phyloP scores from a whole-genome alignment of 2,113 vertebrate genomes.

The Pomatostomus ruficeps region DNA sequence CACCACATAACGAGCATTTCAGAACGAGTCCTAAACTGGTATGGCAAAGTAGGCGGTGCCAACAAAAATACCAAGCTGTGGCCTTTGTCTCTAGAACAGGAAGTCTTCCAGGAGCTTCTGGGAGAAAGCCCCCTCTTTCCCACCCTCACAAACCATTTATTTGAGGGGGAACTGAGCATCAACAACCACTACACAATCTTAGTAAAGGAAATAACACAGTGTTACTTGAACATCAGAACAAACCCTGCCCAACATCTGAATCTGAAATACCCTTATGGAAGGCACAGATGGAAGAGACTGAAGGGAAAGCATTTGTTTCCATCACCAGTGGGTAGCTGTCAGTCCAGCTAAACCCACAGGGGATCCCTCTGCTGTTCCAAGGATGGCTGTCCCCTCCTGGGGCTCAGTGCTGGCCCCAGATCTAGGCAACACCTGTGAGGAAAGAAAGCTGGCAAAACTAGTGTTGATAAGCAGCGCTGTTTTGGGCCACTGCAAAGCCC shows the following conservation, averaged over 20 bases:
- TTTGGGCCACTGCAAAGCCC: neutral
- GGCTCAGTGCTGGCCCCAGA: neutral
- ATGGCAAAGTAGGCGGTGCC: neutral
- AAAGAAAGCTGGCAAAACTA: neutral
- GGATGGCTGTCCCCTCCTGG: neutral
- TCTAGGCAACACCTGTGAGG: rapidly evolving
- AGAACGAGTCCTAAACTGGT: neutral
- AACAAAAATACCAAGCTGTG: neutral
- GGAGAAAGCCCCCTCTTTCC: slow-evolving; percentile 30
- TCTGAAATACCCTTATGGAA: neutral
- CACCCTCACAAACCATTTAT: slow-evolving; percentile 43
- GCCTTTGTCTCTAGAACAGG: slow-evolving; percentile 27
- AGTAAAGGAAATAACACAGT: slow-evolving; percentile 29
- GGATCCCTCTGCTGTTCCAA: neutral
- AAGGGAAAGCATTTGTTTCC: neutral
- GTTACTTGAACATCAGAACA: slow-evolving; percentile 43
- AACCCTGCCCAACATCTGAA: neutral
- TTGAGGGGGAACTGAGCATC: slow-evolving; percentile 17
- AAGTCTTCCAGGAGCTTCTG: slow-evolving; percentile 52
- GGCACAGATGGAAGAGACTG: neutral
- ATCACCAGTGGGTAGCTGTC: neutral
- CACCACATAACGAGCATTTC: neutral
- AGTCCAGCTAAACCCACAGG: neutral
- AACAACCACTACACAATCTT: slow-evolving; percentile 57
- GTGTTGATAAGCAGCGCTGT: neutral